Evolutionary conservation across 2,888 invertebrate species (phyloP).

Genomic region (Cynaeus angustus): DNA sequence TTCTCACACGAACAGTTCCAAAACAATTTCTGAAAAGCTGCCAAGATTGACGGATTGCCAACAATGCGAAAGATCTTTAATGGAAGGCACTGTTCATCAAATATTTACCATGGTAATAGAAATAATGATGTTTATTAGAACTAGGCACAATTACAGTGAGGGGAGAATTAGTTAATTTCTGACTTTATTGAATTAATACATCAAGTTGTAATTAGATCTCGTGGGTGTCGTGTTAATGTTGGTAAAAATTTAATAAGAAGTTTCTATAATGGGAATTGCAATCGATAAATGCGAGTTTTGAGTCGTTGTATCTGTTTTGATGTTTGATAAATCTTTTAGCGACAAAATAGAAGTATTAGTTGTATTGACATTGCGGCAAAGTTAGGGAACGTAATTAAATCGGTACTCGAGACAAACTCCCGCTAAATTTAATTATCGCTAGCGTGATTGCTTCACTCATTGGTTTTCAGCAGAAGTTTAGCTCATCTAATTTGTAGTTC

Average conservation of each 20-base stretch:
- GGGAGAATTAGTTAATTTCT: constrained; percentile 1
- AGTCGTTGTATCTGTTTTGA: background rate
- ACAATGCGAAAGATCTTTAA: constrained; percentile 15
- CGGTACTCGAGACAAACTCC: constrained; percentile 19
- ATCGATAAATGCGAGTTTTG: constrained; percentile 15
- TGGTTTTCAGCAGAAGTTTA: background rate
- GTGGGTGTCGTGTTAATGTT: constrained; percentile 17
- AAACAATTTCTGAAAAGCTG: constrained; percentile 21
- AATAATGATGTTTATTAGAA: background rate
- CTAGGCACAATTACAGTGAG: background rate
- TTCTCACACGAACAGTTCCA: constrained; percentile 10
- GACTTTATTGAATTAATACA: constrained; percentile 5
- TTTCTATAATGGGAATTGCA: constrained; percentile 16
- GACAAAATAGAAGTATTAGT: background rate
- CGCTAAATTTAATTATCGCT: constrained; percentile 28
- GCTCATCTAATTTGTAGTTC: too few species aligned
- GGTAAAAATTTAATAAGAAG: constrained; percentile 21
- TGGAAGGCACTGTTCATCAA: constrained; percentile 1
- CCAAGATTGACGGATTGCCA: constrained; percentile 21
- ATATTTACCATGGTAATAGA: constrained; percentile 1
- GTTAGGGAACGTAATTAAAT: constrained; percentile 19
- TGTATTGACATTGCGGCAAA: constrained; percentile 1
- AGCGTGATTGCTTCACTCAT: constrained; percentile 10
- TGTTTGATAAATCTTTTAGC: background rate
- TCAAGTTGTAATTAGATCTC: constrained; percentile 12